Percentiles rank a stretch among this genome's conserved stretches.
phyloP scores from a whole-genome alignment of 2,797 vertebrate genomes.

The Acrossocheilus wenchowensis region DNA sequence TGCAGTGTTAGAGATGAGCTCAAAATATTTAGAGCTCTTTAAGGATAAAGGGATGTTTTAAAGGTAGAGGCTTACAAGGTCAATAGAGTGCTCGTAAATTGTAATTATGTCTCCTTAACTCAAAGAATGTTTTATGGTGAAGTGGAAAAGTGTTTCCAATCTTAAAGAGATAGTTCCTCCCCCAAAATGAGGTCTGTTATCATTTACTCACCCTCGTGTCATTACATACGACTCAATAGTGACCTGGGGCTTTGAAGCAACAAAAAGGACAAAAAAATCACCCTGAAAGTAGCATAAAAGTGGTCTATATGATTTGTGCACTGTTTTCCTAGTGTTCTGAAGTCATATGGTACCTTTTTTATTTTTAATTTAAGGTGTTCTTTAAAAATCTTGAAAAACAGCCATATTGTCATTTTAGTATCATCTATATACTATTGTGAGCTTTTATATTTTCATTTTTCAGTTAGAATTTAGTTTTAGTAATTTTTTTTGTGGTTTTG shows the following conservation, averaged over 20 bases:
- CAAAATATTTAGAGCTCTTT: conserved; percentile 34
- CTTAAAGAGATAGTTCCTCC: conserved; percentile 1
- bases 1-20: conserved; percentile 3
- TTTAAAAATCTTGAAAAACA: not conserved
- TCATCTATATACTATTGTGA: not conserved
- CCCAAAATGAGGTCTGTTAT: not conserved
- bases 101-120: conserved; percentile 42
- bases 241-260: not conserved
- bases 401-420: not conserved
- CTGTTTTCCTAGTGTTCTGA: not conserved
- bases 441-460: not conserved
- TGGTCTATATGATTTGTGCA: not conserved
- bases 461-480: not conserved
- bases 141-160: conserved; percentile 39
- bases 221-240: not conserved
- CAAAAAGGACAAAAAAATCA: not conserved
- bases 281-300: not conserved
- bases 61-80: conserved; percentile 28
- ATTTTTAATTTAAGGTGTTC: not conserved
- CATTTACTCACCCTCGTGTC: not conserved
- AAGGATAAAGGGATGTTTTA: conserved; percentile 22
- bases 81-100: conserved; percentile 49
- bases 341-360: not conserved
- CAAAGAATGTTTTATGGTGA: conserved; percentile 27
- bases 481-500: too few relatives aligned